Conservation (phyloP, 2,888 invertebrate genomes). For the Caenorhabditis plicata region DNA sequence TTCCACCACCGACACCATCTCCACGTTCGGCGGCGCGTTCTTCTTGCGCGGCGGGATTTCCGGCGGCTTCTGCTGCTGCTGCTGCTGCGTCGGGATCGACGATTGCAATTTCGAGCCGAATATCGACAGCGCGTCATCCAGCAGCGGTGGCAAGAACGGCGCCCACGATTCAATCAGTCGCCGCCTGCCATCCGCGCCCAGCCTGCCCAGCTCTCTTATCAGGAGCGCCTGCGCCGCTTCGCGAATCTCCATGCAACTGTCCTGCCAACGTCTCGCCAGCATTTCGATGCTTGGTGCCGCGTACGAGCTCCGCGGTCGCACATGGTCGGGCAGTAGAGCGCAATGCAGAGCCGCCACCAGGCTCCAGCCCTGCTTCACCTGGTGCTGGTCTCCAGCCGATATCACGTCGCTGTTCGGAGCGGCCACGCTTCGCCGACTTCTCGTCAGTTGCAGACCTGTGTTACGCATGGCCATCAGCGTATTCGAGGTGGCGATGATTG, state of each 20-base stretch:
- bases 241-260: slow-evolving; percentile 90
- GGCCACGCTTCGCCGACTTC: slow-evolving; percentile 17
- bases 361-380: slow-evolving; percentile 77
- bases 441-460: slow-evolving; percentile 77
- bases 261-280: slow-evolving; percentile 96
- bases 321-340: slow-evolving; percentile 89
- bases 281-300: slow-evolving; percentile 95
- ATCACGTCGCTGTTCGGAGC: slow-evolving; percentile 5
- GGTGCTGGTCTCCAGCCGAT: no score
- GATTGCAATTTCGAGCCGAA: slow-evolving; percentile 59
- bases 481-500: slow-evolving; percentile 90
- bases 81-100: slow-evolving; percentile 34
- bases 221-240: slow-evolving; percentile 94
- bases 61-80: slow-evolving; percentile 37
- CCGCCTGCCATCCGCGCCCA: slow-evolving; percentile 79
- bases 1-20: slow-evolving; percentile 25
- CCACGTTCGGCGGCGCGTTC: slow-evolving; percentile 29
- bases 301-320: slow-evolving; percentile 74
- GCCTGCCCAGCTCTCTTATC: slow-evolving; percentile 84
- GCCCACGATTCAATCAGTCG: slow-evolving; percentile 95
- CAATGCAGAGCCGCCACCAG: slow-evolving; percentile 92
- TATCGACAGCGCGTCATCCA: slow-evolving; percentile 68
- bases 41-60: slow-evolving; percentile 48
- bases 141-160: slow-evolving; percentile 81
- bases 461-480: slow-evolving; percentile 97